Base-by-base conservation (phyloP, 1,140 invertebrate genomes). In the Nomia melanderi region DNA sequence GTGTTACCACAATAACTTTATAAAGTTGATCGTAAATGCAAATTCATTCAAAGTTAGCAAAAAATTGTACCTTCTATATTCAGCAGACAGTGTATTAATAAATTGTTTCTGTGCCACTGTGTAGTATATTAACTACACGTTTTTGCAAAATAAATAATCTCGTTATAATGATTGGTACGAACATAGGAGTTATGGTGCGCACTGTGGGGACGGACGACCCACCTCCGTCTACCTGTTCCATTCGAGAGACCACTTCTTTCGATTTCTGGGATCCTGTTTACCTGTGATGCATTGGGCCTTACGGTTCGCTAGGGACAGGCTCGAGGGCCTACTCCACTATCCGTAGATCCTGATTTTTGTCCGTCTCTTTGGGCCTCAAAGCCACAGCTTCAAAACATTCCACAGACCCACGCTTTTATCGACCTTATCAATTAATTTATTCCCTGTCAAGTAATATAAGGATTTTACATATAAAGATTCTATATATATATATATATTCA, bases 211-310 rank as follows among this genome's bases (percentile, higher is more conserved):
- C 44, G 41, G 11, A 71, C 33, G 67, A 56, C 47, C 39, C 56
- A 63, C 69, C 41, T 44, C 63, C 71, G 14, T 63, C 71, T 75
- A 81, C 65, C 63, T 85, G 65, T 66, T 72, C 56, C 64, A 53
- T 60, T 67, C 63, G 12, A 57, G 57, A 66, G 72, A 29, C 78
- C 56, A 82, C 66, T 74, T 84, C 78, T 62, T 84, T 62, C 23
- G 17, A 12, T 74, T 88, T 75, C 81, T 89, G 81, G 59, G 69
- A 79, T 63, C 87, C 88, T 90, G 84, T 53, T 88, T 73, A 82
- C 78, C 77, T 84, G 81, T 81, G 67, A 81, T 80, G 79, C 73
- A 57, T 41, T 88, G 88, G 88, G 87, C 83, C 88, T 89, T 82
- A 88, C 67, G 60, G n/a, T 39, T 33, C 59, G 31, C 33, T 29